A percentile compares a stretch with the other conserved stretches of the same genome.
phyloP scores from a whole-genome alignment of 1,140 invertebrate species.

The Oscheius sp. region DNA sequence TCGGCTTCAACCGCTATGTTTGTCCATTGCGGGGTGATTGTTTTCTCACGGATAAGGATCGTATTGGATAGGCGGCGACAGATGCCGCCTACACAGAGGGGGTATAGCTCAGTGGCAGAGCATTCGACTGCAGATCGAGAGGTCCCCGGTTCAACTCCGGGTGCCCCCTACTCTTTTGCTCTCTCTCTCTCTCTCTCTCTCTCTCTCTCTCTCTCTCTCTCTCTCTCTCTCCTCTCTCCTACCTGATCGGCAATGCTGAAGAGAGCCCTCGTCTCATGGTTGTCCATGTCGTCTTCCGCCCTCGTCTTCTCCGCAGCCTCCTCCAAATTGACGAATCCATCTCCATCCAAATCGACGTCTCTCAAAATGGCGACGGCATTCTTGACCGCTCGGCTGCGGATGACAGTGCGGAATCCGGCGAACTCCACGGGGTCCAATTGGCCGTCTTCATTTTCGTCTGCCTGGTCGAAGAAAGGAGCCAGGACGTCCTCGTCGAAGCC shows the following conservation, averaged over 20 bases:
- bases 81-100: no score
- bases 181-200: no score
- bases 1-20: no score
- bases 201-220: no score
- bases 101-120: slow-evolving; percentile 66
- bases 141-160: slow-evolving; percentile 66
- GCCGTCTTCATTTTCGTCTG: slow-evolving; percentile 59
- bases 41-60: no score
- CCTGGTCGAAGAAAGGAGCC: slow-evolving; percentile 59
- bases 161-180: slow-evolving; percentile 56
- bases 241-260: slow-evolving; percentile 60
- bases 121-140: slow-evolving; percentile 67
- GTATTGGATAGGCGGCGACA: no score
- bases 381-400: slow-evolving; percentile 55
- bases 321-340: slow-evolving; percentile 48
- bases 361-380: slow-evolving; percentile 47
- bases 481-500: slow-evolving; percentile 56
- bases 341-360: slow-evolving; percentile 51
- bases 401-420: slow-evolving; percentile 59
- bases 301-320: slow-evolving; percentile 52
- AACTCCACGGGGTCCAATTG: slow-evolving; percentile 58
- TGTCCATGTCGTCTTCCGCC: slow-evolving; percentile 55
- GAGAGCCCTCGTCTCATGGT: slow-evolving; percentile 49
- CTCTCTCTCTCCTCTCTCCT: not conserved
- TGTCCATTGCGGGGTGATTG: no score